Conservation (phyloP, 1,140 invertebrate species). For the Drusus annulatus region DNA sequence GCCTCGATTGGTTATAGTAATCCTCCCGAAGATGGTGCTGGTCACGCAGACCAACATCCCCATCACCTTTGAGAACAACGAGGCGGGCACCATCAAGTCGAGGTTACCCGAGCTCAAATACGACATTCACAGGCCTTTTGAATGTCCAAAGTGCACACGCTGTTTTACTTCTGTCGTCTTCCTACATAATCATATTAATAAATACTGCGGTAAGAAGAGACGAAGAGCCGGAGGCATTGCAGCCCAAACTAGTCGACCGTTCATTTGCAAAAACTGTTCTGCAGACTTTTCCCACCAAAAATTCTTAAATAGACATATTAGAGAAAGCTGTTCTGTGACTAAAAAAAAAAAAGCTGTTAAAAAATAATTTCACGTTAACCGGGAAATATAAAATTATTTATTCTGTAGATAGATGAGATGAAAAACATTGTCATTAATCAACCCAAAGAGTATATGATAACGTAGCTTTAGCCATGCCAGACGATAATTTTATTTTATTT, state of each 20-base stretch:
- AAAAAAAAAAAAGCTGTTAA: conserved; percentile 4
- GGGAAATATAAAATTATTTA: background rate
- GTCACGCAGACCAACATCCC: conserved; percentile 35
- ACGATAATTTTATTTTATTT: background rate
- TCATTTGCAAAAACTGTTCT: conserved; percentile 46
- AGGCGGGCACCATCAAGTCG: background rate
- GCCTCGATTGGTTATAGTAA: conserved; percentile 27
- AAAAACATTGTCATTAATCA: conserved; percentile 17
- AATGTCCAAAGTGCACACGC: conserved; percentile 46
- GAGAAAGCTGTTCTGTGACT: conserved; percentile 44
- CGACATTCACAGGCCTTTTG: conserved; percentile 48
- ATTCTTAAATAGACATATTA: conserved; percentile 57
- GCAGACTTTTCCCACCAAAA: conserved; percentile 53
- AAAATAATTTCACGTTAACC: no score
- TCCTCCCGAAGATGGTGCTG: conserved; percentile 33
- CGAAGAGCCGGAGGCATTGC: background rate
- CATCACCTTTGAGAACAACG: conserved; percentile 32
- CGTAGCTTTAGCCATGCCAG: background rate
- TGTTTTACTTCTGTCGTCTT: conserved; percentile 50
- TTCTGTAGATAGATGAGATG: conserved; percentile 8
- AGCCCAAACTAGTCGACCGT: conserved; percentile 36
- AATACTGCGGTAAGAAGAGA: conserved; percentile 46
- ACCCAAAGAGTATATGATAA: background rate
- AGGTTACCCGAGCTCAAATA: conserved; percentile 5
- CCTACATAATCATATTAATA: conserved; percentile 48